Percentiles rank a stretch among this genome's conserved stretches.
These are phyloP conservation scores for Anguilla obscura DNA, from an alignment of 2,797 vertebrate species.

Conservation along the genomic window DNA sequence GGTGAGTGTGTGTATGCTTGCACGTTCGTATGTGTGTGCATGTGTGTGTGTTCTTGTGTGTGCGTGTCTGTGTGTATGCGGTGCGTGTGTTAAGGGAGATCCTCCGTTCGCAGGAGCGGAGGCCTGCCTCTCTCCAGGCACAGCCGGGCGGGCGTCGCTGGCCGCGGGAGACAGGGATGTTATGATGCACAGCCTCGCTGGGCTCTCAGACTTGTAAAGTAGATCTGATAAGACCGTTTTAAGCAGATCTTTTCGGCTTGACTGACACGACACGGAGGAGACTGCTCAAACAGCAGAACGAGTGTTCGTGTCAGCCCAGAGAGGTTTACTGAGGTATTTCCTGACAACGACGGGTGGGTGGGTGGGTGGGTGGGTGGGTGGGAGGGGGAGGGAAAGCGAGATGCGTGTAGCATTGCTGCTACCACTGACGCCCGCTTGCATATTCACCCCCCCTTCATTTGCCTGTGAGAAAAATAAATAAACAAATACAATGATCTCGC, in stretches of 20 bases:
- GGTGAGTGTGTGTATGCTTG: no score
- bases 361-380: constrained; percentile 34
- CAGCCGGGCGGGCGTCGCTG: background rate
- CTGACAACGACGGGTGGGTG: constrained; percentile 48
- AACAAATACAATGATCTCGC: constrained; percentile 55
- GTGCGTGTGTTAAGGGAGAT: background rate
- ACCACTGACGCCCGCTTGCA: constrained; percentile 44
- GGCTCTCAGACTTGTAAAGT: constrained; percentile 60
- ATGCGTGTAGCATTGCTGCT: constrained; percentile 9
- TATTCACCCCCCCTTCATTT: constrained; percentile 57
- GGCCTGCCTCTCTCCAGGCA: constrained; percentile 23
- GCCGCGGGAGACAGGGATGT: constrained; percentile 33
- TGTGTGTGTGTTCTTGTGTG: background rate
- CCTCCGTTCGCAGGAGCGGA: background rate
- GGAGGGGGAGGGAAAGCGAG: constrained; percentile 23
- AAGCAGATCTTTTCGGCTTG: constrained; percentile 53
- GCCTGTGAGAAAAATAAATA: constrained; percentile 41
- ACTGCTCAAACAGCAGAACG: constrained; percentile 58
- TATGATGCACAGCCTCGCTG: constrained; percentile 35
- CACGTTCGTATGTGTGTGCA: background rate
- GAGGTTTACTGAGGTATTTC: constrained; percentile 50
- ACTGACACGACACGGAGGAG: constrained; percentile 55
- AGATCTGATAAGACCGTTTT: constrained; percentile 55
- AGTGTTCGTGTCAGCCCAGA: constrained; percentile 56
- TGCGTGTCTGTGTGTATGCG: background rate